phyloP scores from a whole-genome alignment of 2,113 vertebrate species.

The Arizona elegans region DNA sequence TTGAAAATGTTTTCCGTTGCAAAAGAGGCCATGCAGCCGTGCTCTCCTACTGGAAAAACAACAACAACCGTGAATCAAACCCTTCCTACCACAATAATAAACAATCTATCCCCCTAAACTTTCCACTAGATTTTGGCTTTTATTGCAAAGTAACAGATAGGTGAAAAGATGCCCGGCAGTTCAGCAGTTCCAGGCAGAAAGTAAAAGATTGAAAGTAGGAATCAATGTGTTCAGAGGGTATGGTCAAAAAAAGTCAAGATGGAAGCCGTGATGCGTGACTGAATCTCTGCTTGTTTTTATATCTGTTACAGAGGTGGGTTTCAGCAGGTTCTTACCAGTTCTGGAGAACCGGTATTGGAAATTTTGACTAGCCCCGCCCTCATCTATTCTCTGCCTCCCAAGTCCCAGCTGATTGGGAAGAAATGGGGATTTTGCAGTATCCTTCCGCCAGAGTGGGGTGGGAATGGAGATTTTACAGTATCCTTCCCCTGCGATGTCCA shows the following conservation, averaged over 20 bases:
- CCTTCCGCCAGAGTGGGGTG: too few species aligned
- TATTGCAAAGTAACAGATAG: neutral
- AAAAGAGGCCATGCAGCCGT: neutral
- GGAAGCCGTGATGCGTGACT: neutral
- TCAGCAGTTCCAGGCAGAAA: neutral
- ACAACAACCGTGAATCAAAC: neutral
- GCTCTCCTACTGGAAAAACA: neutral
- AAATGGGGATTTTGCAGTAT: too few species aligned
- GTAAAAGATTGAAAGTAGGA: neutral
- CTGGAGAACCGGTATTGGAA: too few species aligned
- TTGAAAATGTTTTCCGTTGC: neutral
- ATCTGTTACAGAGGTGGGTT: too few species aligned
- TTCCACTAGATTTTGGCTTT: neutral
- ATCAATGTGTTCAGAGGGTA: neutral
- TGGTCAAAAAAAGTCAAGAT: neutral
- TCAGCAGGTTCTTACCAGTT: too few species aligned
- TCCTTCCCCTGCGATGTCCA: too few species aligned
- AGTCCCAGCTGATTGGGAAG: too few species aligned
- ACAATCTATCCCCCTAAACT: neutral
- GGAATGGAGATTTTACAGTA: too few species aligned
- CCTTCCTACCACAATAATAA: neutral
- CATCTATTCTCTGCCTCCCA: too few species aligned
- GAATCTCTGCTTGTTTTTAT: neutral
- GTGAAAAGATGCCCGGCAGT: neutral
- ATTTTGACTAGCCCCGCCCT: too few species aligned